Base-by-base conservation (phyloP, 1,140 invertebrate genomes). In the Lordiphosa stackelbergi region DNA sequence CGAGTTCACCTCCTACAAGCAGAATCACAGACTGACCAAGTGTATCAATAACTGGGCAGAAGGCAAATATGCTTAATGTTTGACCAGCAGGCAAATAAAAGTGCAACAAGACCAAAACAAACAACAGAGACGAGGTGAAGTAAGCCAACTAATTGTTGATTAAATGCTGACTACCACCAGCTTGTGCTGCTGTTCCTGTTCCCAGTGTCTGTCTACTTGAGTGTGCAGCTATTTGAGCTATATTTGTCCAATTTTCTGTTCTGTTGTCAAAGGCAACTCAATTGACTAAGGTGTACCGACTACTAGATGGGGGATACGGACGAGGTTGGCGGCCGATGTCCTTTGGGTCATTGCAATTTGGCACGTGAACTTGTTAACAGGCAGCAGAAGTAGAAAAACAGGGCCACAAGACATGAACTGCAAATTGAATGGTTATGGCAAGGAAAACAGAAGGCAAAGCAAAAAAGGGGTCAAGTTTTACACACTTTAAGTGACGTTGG, bases 321-420 rank as follows among this genome's bases (percentile, higher is more conserved):
- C 24, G 43, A 31, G 11, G 12, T 31, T 35, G 41, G 38, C 7
- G 53, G 7, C 10, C 11, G 42, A 22, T 60, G 59, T 65, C 43
- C 71, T 54, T 61, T 61, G 72, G 61, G 53, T 70, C 72, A 75
- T 70, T 75, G 66, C 72, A 70, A 75, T 75, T 75, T 75, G 54
- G 72, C 72, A 75, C 72, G 72, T 75, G 72, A 74, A 71, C 66
- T 70, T 66, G 72, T 75, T 75, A 75, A 75, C 66, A 62, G 62
- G 64, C 42, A 52, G 48, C 47, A 57, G 37, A 66, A 47, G 42
- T 52, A 9, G 13, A 54, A 53, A 46, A 54, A 35, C 34, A 53
- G 24, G 37, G 38, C n/a, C 28, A 22, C 51, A 51, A 54, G 60
- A 74, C 66, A 74, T 70, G 72, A 75, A 66, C 52, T 59, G 60